A percentile compares a stretch with the other conserved stretches of the same genome.
Evolutionary conservation across 2,797 vertebrate species (phyloP).

Genomic region (Liparis tanakae): DNA sequence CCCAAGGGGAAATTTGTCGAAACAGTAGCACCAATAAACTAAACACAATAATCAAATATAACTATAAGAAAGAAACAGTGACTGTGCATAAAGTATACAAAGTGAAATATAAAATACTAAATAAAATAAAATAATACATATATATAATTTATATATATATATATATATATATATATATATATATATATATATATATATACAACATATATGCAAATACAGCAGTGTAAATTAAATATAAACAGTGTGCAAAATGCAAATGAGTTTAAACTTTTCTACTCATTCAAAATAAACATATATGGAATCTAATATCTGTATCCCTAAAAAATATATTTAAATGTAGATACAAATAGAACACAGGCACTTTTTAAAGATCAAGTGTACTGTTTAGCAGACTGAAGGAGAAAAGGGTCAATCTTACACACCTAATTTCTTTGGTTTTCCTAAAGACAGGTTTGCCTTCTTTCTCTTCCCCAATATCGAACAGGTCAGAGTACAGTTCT

Average conservation of each 20-base stretch:
- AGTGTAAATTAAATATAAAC: too few relatives aligned
- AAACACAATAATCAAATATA: too few relatives aligned
- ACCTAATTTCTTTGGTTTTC: conserved; percentile 99
- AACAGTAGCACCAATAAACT: too few relatives aligned
- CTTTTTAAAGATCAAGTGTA: background rate
- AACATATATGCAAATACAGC: too few relatives aligned
- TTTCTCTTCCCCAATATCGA: conserved; percentile 98
- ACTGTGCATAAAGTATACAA: too few relatives aligned
- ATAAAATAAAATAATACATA: too few relatives aligned
- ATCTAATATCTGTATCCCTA: background rate
- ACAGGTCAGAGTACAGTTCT: conserved; percentile 98
- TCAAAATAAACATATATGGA: conserved; percentile 8
- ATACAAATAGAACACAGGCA: background rate
- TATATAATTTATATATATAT: too few relatives aligned
- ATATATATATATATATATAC: too few relatives aligned
- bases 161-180: too few relatives aligned
- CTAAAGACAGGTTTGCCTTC: conserved; percentile 97
- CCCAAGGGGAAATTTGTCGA: too few relatives aligned
- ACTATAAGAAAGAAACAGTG: too few relatives aligned
- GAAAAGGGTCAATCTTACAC: conserved; percentile 40
- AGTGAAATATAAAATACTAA: too few relatives aligned
- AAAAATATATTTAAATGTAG: background rate
- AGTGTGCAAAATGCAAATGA: background rate
- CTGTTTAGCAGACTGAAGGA: background rate
- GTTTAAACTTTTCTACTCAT: background rate